phyloP scores from a whole-genome alignment of 2,888 invertebrate species.

The Melanophora roralis region DNA sequence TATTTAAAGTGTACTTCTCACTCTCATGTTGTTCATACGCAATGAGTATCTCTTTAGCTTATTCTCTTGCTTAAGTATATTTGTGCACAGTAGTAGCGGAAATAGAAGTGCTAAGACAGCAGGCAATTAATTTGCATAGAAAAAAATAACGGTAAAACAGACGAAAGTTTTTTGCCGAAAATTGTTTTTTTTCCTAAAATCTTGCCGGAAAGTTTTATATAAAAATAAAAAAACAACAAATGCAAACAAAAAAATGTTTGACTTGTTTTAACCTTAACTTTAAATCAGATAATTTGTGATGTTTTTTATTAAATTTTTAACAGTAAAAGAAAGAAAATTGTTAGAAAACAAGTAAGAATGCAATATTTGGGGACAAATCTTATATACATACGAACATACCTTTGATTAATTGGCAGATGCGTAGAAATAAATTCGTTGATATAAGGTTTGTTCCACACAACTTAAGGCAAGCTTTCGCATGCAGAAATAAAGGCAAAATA shows the following conservation, averaged over 20 bases:
- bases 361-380: too few relatives aligned
- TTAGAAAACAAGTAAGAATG: too few relatives aligned
- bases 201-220: background rate
- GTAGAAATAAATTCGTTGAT: too few relatives aligned
- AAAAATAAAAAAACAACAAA: background rate
- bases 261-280: slow-evolving; percentile 7
- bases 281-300: slow-evolving; percentile 63
- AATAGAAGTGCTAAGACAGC: slow-evolving; percentile 67
- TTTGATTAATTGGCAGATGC: too few relatives aligned
- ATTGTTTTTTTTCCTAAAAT: background rate
- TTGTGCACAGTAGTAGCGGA: slow-evolving; percentile 10
- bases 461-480: too few relatives aligned
- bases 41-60: background rate
- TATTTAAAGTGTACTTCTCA: background rate
- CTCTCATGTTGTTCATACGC: background rate
- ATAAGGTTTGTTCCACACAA: too few relatives aligned
- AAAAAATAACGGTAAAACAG: slow-evolving; percentile 65
- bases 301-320: slow-evolving; percentile 64
- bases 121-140: slow-evolving; percentile 75
- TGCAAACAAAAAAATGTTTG: background rate
- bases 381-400: too few relatives aligned
- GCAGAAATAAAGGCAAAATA: too few relatives aligned
- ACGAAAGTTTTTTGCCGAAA: slow-evolving; percentile 60
- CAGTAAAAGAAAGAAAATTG: slow-evolving; percentile 50
- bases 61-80: background rate